Evolutionary conservation across 2,888 invertebrate species (phyloP), one percentile per base, ranked within the genome.

Genomic region (Disparrhopalites patrizii): DNA sequence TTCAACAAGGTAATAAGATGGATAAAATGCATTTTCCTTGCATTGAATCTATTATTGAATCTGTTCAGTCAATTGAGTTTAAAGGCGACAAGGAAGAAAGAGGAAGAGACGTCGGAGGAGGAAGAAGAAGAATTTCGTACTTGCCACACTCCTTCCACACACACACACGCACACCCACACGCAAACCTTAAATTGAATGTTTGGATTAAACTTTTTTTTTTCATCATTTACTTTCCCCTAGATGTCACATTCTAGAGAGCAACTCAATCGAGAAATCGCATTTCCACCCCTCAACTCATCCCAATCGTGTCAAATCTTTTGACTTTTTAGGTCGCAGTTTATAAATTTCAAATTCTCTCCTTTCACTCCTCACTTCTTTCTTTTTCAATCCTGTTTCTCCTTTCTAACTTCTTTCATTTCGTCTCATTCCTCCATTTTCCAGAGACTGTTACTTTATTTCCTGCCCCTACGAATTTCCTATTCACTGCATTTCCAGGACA

Each of bases 11-110:
- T 58, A 61, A 51, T 51, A 52, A 31, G 36, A 51, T 61, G 61
- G 51, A 51, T 61, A 50, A 18, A 61, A 51, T 61, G 61, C 56
- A 56, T 38, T 56, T 36, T 31, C 47, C 43, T 47, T 50, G 60
- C 51, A 61, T 51, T 61, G 61, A 61, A 31, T 61, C 61, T 33
- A 61, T 61, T 61, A 61, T 51, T 51, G 61, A 61, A 61, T 61
- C 51, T 30, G 50, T 33, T 25, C 51, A 61, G 36, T 61, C 61
- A 61, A 61, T 61, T 61, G 61, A 61, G 61, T 61, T 61, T 61
- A 33, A 33, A 18, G 40, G 10, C 8, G 18, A 56, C 33, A 1
- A 15, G 33, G 3, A 28, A 15, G 2, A 56, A 27, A 57, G 33
- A 33, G 25, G 38, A 15, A 8, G 31, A 50, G 30, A 33, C 50